phyloP scores from a whole-genome alignment of 2,888 invertebrate species.

The Leptinotarsa haldemani region DNA sequence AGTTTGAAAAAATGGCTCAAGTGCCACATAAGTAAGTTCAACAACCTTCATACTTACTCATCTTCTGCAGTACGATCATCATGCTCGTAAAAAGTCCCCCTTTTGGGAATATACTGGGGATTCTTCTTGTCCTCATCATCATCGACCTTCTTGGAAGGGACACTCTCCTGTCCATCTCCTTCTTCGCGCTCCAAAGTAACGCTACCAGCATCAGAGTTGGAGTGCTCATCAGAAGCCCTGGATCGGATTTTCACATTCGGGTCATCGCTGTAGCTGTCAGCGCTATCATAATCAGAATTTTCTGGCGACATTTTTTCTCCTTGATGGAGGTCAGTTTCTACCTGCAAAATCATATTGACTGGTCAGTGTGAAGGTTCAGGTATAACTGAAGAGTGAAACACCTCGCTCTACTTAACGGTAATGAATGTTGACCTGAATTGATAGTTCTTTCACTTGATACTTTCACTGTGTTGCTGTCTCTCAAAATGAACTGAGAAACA shows the following conservation, averaged over 20 bases:
- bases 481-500: not conserved
- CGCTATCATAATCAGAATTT: conserved; percentile 63
- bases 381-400: conserved; percentile 42
- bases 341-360: conserved; percentile 57
- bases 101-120: conserved; percentile 96
- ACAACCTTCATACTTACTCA: conserved; percentile 65
- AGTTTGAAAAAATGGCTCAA: not conserved
- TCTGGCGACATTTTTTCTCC: conserved; percentile 55
- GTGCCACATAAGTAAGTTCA: conserved; percentile 9
- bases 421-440: conserved; percentile 57
- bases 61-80: conserved; percentile 88
- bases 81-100: conserved; percentile 96
- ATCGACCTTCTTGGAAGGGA: conserved; percentile 77
- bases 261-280: conserved; percentile 59
- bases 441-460: conserved; percentile 50
- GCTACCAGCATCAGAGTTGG: conserved; percentile 69
- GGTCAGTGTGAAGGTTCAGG: conserved; percentile 18
- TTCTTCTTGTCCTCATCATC: conserved; percentile 95
- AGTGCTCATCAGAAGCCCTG: conserved; percentile 59
- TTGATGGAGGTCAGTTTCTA: conserved; percentile 46
- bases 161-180: conserved; percentile 77
- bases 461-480: conserved; percentile 29
- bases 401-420: conserved; percentile 60
- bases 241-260: conserved; percentile 50
- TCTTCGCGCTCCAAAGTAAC: conserved; percentile 75